phyloP scores from a whole-genome alignment of 2,888 invertebrate genomes.

The Pegoplata infirma region DNA sequence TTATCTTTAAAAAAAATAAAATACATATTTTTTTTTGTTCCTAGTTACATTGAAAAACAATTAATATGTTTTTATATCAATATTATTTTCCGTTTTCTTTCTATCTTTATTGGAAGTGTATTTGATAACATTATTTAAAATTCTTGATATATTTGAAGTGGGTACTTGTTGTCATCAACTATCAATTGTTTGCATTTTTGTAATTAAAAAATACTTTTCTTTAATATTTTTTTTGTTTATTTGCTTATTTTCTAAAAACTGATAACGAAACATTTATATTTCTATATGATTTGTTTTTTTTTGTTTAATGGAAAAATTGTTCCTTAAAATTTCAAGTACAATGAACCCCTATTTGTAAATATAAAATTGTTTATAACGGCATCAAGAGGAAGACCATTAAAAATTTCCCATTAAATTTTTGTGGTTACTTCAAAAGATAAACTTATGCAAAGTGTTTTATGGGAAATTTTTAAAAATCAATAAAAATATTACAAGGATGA shows the following conservation, averaged over 20 bases:
- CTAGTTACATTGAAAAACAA: slow-evolving; percentile 72
- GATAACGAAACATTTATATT: slow-evolving; percentile 10
- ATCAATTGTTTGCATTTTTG: slow-evolving; percentile 56
- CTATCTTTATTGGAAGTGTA: too few species aligned
- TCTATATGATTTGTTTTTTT: neutral
- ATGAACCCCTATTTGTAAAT: slow-evolving; percentile 42
- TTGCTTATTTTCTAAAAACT: slow-evolving; percentile 4
- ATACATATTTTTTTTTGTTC: too few species aligned
- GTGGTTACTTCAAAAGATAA: neutral
- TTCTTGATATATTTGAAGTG: slow-evolving; percentile 39
- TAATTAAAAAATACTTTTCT: slow-evolving; percentile 59
- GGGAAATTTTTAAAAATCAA: neutral
- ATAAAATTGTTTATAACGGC: neutral
- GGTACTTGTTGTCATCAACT: slow-evolving; percentile 35
- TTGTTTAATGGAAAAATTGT: slow-evolving; percentile 6
- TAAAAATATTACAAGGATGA: too few species aligned
- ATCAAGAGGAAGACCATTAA: neutral
- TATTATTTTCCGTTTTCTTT: neutral
- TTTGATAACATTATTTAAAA: slow-evolving; percentile 53
- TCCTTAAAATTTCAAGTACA: slow-evolving; percentile 7
- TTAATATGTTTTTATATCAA: slow-evolving; percentile 65
- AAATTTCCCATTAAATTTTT: neutral
- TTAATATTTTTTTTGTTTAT: slow-evolving; percentile 27
- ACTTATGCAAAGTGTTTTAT: slow-evolving; percentile 6
- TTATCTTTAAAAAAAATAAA: neutral